Evolutionary conservation across 2,113 vertebrate species (phyloP), one percentile per base, ranked within the genome.

Genomic region (Xenotilapia flavipinnis): DNA sequence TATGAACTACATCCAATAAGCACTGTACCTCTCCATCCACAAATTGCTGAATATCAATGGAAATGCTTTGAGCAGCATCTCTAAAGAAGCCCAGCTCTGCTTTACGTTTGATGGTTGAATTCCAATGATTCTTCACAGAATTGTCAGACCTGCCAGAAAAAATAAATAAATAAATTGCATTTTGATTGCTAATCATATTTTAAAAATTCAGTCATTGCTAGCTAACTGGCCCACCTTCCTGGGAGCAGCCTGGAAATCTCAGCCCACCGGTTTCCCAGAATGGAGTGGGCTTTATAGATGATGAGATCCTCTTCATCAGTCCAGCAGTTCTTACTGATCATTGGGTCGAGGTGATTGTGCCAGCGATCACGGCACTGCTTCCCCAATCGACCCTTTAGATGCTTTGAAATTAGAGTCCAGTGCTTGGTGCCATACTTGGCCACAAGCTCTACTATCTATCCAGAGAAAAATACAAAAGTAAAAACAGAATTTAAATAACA

Each of bases 301-400:
- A 99, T 97, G 38, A 97, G 96, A 87, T 99, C 98, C 90, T 99
- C 99, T 83, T 99, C 98, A 23, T 96, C 91, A 0, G 97, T 98
- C 99, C 98, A 99, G 3, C 95, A 96, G 7, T 96, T 97, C 86
- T 99, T 99, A 86, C 97, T 98, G 80, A 99, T 95, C 54, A 97
- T 95, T 0, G 98, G 98, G 91, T 99, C 97, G 14, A 99, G 96
- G 92, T 99, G 98, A 93, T 98, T 99, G 38, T 97, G 95, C 98
- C 98, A 99, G 51, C 98, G 98, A 1, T 98, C 97, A 2, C 98
- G 96, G 85, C 98, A 99, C 92, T 99, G 98, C 93, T 98, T 99
- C 42, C 98, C 98, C 47, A 97, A 26, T 1, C 98, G 96, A 42
- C 98, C 97, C 26, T 97, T 97, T 70, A 99, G 93, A 84, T 98